A percentile compares a stretch with the other conserved stretches of the same genome.
These are phyloP conservation scores for Halictus ligatus DNA, from an alignment of 2,888 invertebrate species.

Conservation along the genomic window DNA sequence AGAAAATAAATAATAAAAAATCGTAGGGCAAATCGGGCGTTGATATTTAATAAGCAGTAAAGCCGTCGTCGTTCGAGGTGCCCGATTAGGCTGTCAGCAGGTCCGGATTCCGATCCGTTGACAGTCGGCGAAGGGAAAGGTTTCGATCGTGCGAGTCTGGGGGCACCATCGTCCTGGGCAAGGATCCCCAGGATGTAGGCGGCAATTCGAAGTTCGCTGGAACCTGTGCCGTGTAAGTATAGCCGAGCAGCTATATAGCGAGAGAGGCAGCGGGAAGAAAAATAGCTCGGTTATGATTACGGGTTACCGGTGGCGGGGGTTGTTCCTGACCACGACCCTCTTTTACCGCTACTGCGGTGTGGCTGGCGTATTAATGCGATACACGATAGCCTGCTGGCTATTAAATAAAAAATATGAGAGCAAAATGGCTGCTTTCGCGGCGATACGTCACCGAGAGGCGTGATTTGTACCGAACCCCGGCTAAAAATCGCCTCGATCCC, in stretches of 20 bases:
- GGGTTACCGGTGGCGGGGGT: conserved; percentile 72
- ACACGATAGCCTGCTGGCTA: conserved; percentile 74
- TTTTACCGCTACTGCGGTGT: conserved; percentile 71
- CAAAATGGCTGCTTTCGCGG: conserved; percentile 73
- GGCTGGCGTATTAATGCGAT: conserved; percentile 74
- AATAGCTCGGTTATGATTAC: conserved; percentile 73
- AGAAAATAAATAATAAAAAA: too few relatives aligned
- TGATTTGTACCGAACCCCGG: conserved; percentile 67
- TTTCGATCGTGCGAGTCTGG: conserved; percentile 10
- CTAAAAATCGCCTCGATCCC: conserved; percentile 60
- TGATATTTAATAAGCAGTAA: background rate
- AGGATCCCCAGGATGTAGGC: conserved; percentile 38
- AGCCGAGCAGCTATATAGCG: conserved; percentile 24
- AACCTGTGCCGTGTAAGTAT: conserved; percentile 40
- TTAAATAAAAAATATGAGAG: conserved; percentile 75
- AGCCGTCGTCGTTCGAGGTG: background rate
- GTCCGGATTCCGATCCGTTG: background rate
- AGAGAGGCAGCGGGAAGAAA: conserved; percentile 61
- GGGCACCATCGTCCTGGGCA: background rate
- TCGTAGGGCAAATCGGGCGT: too few relatives aligned
- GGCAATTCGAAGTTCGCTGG: conserved; percentile 48
- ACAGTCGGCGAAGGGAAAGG: background rate
- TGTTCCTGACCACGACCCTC: conserved; percentile 72
- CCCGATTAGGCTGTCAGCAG: background rate
- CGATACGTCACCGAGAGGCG: conserved; percentile 74